phyloP scores from a whole-genome alignment of 2,113 vertebrate genomes.

The Heterochromis multidens region DNA sequence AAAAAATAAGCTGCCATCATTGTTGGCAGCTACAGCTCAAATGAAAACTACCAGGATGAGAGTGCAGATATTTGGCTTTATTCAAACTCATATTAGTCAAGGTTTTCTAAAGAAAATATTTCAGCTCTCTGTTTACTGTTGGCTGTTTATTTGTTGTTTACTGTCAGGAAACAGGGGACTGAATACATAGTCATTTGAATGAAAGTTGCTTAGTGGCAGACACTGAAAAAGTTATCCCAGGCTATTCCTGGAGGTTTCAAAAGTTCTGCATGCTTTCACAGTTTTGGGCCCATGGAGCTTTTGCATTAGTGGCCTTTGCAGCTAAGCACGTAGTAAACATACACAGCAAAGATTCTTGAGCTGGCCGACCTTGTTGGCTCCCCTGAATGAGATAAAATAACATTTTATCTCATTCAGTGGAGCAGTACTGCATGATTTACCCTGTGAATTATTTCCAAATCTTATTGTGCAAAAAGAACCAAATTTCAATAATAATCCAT shows the following conservation, averaged over 20 bases:
- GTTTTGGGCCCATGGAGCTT: rapidly evolving
- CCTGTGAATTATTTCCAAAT: not conserved
- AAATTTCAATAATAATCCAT: not conserved
- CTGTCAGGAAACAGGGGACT: not conserved
- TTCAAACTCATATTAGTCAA: not conserved
- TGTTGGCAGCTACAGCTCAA: not conserved
- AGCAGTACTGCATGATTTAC: not conserved
- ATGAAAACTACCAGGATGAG: not conserved
- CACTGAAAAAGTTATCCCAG: not conserved
- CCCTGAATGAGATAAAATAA: not conserved
- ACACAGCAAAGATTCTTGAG: not conserved
- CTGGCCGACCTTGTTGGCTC: rapidly evolving
- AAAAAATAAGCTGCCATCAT: rapidly evolving
- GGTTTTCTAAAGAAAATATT: not conserved
- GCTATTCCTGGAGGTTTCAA: not conserved
- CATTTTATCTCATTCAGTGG: not conserved
- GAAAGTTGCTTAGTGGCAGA: not conserved
- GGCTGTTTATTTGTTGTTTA: not conserved
- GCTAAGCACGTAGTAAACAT: not conserved
- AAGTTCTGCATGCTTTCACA: not conserved
- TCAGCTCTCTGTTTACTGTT: not conserved
- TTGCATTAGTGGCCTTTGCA: not conserved
- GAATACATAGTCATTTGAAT: not conserved
- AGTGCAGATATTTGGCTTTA: not conserved
- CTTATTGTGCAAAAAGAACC: not conserved